phyloP scores from a whole-genome alignment of 2,797 vertebrate genomes.

The Cossypha heuglini region DNA sequence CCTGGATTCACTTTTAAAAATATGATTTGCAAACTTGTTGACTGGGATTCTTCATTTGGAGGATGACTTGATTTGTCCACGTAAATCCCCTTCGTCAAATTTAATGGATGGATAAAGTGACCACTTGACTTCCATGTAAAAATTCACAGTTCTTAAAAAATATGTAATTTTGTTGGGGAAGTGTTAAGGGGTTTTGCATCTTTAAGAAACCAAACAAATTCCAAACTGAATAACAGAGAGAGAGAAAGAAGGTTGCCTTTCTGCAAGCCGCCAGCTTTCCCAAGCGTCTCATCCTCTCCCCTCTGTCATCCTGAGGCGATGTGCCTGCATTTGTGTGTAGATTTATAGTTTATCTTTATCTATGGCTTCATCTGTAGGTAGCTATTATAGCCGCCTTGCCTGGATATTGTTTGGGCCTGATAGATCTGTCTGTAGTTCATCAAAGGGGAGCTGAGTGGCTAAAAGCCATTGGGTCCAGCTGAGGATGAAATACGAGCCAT shows the following conservation, averaged over 20 bases:
- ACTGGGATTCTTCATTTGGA: not conserved
- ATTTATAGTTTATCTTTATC: slow-evolving; percentile 97
- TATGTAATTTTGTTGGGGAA: fast-evolving
- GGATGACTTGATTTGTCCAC: not conserved
- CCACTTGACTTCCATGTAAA: not conserved
- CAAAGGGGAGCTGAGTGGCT: slow-evolving; percentile 83
- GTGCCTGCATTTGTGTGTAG: slow-evolving; percentile 83
- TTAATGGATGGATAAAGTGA: not conserved
- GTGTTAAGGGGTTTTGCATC: not conserved
- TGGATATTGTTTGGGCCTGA: slow-evolving; percentile 95
- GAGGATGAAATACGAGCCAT: slow-evolving; percentile 99
- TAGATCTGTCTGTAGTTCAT: slow-evolving; percentile 90
- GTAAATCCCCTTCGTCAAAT: not conserved
- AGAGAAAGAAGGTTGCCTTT: slow-evolving; percentile 32
- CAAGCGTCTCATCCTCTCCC: slow-evolving; percentile 63
- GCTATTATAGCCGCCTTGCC: slow-evolving; percentile 90
- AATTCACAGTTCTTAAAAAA: not conserved
- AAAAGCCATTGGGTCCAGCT: slow-evolving; percentile 96
- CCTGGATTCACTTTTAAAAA: not conserved
- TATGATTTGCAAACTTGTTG: slow-evolving; percentile 37
- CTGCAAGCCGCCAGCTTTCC: slow-evolving; percentile 53
- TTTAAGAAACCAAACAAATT: slow-evolving; percentile 55
- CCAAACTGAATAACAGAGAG: not conserved
- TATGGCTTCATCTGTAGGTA: slow-evolving; percentile 94
- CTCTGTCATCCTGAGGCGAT: slow-evolving; percentile 73